These are phyloP conservation scores for Agriopis marginaria DNA, from an alignment of 2,888 invertebrate species.

Conservation along the genomic window DNA sequence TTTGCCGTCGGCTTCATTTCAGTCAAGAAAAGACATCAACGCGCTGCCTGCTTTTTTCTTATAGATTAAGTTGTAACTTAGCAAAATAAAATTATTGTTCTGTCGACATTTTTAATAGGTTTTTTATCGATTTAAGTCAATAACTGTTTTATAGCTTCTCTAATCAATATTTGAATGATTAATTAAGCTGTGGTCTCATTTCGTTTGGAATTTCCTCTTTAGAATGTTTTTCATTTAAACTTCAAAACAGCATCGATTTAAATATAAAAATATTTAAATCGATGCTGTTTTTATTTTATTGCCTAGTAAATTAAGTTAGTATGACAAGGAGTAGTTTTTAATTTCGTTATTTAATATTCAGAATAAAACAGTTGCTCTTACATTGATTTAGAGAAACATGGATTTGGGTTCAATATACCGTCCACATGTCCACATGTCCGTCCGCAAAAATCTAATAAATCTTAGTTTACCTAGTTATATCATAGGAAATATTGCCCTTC, in stretches of 20 bases:
- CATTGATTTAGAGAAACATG: neutral
- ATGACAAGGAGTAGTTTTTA: conserved; percentile 11
- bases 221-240: neutral
- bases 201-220: conserved; percentile 9
- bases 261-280: neutral
- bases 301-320: conserved; percentile 15
- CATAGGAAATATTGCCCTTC: no score
- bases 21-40: conserved; percentile 55
- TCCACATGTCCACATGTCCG: no score
- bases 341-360: neutral
- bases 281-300: conserved; percentile 8
- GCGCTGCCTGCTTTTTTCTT: conserved; percentile 32
- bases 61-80: conserved; percentile 15
- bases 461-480: no score
- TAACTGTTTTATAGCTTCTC: conserved; percentile 24
- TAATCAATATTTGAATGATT: conserved; percentile 32
- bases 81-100: conserved; percentile 17
- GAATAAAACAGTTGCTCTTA: neutral
- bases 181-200: conserved; percentile 34
- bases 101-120: conserved; percentile 16
- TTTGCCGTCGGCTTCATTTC: conserved; percentile 16
- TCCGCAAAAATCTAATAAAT: no score
- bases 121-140: conserved; percentile 19
- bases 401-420: no score
- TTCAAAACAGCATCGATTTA: no score